Evolutionary conservation across 2,797 vertebrate species (phyloP).

Genomic region (Triplophysa bombifrons): DNA sequence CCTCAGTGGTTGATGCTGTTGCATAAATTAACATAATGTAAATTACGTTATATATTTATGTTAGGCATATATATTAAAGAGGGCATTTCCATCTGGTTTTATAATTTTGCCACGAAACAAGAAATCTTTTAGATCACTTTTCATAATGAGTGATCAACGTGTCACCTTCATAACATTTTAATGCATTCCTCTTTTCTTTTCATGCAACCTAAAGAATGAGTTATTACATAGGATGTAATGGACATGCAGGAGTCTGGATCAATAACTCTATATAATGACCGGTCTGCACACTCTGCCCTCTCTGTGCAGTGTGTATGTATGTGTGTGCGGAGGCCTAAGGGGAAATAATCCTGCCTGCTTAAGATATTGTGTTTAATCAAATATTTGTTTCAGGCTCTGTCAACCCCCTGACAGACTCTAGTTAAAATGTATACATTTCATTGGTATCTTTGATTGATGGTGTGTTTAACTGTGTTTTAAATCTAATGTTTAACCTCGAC

Average conservation of each 20-base stretch:
- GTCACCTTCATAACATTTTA: slow-evolving; percentile 26
- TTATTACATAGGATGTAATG: slow-evolving; percentile 61
- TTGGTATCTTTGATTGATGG: slow-evolving; percentile 26
- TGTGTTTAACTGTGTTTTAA: slow-evolving; percentile 40
- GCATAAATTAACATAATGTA: neutral
- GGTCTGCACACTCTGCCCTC: slow-evolving; percentile 61
- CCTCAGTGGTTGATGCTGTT: slow-evolving; percentile 23
- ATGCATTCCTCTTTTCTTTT: slow-evolving; percentile 59
- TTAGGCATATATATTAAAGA: too few species aligned
- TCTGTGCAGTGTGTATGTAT: slow-evolving; percentile 25
- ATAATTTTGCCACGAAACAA: neutral
- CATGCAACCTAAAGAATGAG: slow-evolving; percentile 64
- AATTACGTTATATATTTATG: too few species aligned
- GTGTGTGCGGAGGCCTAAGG: slow-evolving; percentile 31
- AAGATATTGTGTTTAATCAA: slow-evolving; percentile 54
- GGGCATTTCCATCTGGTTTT: too few species aligned
- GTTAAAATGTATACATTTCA: slow-evolving; percentile 62
- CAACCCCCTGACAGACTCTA: slow-evolving; percentile 50
- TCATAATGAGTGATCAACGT: neutral
- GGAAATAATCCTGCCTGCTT: slow-evolving; percentile 36
- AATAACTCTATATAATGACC: slow-evolving; percentile 71
- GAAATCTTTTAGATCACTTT: neutral
- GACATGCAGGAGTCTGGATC: slow-evolving; percentile 63
- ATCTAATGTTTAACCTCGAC: slow-evolving; percentile 39
- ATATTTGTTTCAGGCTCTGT: slow-evolving; percentile 48